Evolutionary conservation across 1,140 invertebrate species (phyloP).

Genomic region (Melanaphis sacchari): DNA sequence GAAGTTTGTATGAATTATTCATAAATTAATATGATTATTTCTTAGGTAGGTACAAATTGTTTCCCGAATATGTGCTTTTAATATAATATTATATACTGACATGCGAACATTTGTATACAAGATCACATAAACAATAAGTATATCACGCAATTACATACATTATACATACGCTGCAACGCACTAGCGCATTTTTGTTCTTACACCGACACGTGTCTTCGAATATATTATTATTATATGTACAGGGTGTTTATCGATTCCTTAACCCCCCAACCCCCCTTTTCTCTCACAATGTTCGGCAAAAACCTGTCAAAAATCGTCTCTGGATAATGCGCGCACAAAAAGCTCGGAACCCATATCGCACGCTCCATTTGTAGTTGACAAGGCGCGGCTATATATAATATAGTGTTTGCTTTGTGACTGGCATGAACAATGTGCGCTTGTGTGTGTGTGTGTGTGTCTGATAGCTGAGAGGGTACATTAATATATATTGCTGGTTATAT

Average conservation of each 20-base stretch:
- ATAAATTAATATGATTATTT: background rate
- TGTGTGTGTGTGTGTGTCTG: background rate
- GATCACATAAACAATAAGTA: background rate
- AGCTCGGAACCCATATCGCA: constrained; percentile 51
- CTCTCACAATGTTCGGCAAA: background rate
- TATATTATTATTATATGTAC: constrained; percentile 3
- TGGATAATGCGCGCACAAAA: constrained; percentile 28
- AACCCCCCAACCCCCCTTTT: background rate
- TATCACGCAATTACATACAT: background rate
- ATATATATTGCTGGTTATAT: background rate
- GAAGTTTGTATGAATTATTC: background rate
- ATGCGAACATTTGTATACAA: background rate
- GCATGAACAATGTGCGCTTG: constrained; percentile 42
- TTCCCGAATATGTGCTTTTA: background rate
- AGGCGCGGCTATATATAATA: constrained; percentile 41
- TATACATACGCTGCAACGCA: background rate
- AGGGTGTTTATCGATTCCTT: constrained; percentile 45
- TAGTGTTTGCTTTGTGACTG: constrained; percentile 56
- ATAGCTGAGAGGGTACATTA: constrained; percentile 13
- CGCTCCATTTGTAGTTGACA: constrained; percentile 57
- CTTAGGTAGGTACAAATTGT: background rate
- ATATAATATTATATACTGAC: background rate
- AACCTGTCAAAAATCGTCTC: constrained; percentile 57
- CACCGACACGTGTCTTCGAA: constrained; percentile 43
- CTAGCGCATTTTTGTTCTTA: background rate